Base-by-base conservation (phyloP, 2,113 vertebrate genomes). In the Nibea albiflora region DNA sequence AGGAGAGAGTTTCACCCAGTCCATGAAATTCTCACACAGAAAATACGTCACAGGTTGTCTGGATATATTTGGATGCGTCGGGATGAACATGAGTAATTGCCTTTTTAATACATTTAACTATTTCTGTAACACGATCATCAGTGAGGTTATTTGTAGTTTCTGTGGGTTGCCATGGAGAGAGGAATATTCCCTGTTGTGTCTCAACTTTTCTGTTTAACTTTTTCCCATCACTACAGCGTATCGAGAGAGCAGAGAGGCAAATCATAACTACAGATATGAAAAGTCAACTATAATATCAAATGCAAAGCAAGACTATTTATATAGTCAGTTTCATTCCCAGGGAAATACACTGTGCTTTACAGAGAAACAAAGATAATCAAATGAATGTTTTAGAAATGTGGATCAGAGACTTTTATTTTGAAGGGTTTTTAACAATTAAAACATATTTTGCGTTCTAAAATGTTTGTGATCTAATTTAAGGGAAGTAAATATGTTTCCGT, bases 101-200 rank as follows among this genome's bases (percentile, higher is more conserved):
- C 63, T 70, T 78, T 60, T 26, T 35, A 20, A 74, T 35, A 69
- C 46, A 4, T 81, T 81, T 44, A 49, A 68, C 65, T 81, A 54
- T 75, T 77, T 76, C 81, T 65, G 81, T 64, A 31, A 69, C 57
- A 61, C 35, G 71, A 72, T 83, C 63, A 11, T 88, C 78, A 73
- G 50, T 49, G 22, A 28, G 58, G 75, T 79, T 85, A 85, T 87
- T 83, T 87, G 81, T 69, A 82, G 87, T 69, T 79, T 62, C 72
- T 47, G 47, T 35, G 70, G 8, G 81, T 87, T 89, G 53, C 68
- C 54, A 77, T 85, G 85, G 85, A 74, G 78, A 81, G 39, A 54
- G 22, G 7, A 74, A 44, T 44, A 39, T 19, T 84, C 68, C 53
- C 46, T 2, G 28, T 53, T 4, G 56, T 54, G 68, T 68, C 20